Percentiles rank a stretch among this genome's conserved stretches.
Evolutionary conservation across 2,113 vertebrate genomes (phyloP).

Genomic region (Candoia aspera): DNA sequence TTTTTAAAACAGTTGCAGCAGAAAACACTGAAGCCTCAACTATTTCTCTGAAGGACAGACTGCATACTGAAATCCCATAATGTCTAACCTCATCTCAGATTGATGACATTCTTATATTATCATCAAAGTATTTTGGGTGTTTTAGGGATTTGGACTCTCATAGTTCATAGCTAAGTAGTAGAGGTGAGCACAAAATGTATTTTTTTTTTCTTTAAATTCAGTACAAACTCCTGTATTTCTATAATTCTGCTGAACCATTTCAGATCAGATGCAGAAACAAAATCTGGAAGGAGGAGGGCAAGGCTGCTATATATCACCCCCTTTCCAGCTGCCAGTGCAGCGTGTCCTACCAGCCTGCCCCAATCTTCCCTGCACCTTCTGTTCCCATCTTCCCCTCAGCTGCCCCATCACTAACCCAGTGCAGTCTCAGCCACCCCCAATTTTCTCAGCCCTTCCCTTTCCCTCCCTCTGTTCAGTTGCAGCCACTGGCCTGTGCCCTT

Average conservation of each 20-base stretch:
- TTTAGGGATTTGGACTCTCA: not conserved
- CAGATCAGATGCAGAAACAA: not conserved
- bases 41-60: not conserved
- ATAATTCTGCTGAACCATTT: not conserved
- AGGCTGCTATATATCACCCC: not conserved
- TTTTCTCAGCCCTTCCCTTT: not conserved
- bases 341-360: not conserved
- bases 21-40: not conserved
- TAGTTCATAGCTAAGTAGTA: not conserved
- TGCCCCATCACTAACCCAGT: not conserved
- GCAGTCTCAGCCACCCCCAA: not conserved
- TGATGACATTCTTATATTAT: not conserved
- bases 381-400: not conserved
- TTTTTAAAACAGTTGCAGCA: not conserved
- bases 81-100: not conserved
- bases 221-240: not conserved
- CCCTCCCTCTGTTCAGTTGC: not conserved
- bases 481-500: not conserved
- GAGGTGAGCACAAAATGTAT: not conserved
- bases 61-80: not conserved
- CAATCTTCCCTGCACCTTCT: not conserved
- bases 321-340: not conserved
- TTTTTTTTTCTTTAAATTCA: not conserved
- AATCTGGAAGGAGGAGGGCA: not conserved
- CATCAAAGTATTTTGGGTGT: no score